These are phyloP conservation scores for Ptychobarbus kaznakovi DNA, from an alignment of 2,797 vertebrate genomes.

Conservation along the genomic window DNA sequence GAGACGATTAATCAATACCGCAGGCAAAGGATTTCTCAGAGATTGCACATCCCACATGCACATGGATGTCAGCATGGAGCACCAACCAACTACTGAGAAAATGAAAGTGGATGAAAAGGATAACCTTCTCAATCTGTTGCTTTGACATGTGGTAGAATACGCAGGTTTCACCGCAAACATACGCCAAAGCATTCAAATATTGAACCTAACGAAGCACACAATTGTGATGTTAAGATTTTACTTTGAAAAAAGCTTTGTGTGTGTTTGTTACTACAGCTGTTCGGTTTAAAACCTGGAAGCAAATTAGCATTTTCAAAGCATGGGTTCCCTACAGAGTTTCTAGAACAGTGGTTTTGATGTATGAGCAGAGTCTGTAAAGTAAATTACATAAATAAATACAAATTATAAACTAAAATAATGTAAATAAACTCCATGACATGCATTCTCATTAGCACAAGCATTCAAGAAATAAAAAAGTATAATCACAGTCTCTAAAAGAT, in stretches of 20 bases:
- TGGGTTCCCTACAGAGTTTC: not conserved
- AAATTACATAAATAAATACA: not conserved
- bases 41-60: slow-evolving; percentile 16
- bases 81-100: slow-evolving; percentile 5
- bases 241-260: not conserved
- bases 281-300: not conserved
- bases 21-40: slow-evolving; percentile 29
- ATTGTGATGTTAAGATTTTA: not conserved
- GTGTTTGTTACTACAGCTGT: slow-evolving; percentile 7
- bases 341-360: not conserved
- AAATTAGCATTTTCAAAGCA: slow-evolving; percentile 6
- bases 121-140: slow-evolving; percentile 20
- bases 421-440: not conserved
- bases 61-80: slow-evolving; percentile 1
- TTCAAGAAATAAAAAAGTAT: not conserved
- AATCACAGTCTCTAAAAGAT: not conserved
- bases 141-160: slow-evolving; percentile 1
- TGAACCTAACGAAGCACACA: not conserved
- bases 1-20: slow-evolving; percentile 34
- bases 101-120: slow-evolving; percentile 6
- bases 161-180: not conserved
- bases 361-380: not conserved
- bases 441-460: not conserved
- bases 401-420: not conserved
- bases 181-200: not conserved